Percentiles rank a stretch among this genome's conserved stretches.
These are phyloP conservation scores for Rhizoglyphus robini DNA, from an alignment of 1,140 invertebrate species.

Conservation along the genomic window DNA sequence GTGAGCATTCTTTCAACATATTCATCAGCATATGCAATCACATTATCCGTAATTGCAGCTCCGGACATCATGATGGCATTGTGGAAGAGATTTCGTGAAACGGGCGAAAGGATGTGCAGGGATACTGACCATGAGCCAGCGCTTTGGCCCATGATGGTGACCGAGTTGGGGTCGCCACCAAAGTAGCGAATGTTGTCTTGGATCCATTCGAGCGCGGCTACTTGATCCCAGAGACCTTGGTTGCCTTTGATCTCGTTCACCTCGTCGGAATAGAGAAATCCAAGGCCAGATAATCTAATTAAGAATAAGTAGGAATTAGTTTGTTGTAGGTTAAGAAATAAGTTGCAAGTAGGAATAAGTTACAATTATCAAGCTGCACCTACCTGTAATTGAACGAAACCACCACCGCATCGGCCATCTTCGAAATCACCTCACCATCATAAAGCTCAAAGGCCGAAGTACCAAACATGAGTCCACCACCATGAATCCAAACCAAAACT, in stretches of 20 bases:
- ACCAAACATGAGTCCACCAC: conserved; percentile 92
- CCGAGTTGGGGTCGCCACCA: conserved; percentile 81
- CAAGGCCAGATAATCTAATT: conserved; percentile 25
- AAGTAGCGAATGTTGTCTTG: conserved; percentile 81
- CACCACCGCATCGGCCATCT: conserved; percentile 66
- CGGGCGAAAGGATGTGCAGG: conserved; percentile 77
- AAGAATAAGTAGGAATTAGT: too few relatives aligned
- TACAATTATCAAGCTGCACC: too few relatives aligned
- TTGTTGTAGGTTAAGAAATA: too few relatives aligned
- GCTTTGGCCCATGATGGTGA: conserved; percentile 90
- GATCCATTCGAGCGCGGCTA: conserved; percentile 43
- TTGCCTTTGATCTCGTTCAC: conserved; percentile 37
- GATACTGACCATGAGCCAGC: conserved; percentile 86
- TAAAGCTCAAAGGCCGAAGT: conserved; percentile 60
- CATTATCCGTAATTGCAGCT: conserved; percentile 65
- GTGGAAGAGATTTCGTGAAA: conserved; percentile 67
- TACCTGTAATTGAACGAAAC: conserved; percentile 43
- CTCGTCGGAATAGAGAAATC: conserved; percentile 19
- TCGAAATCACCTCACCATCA: conserved; percentile 67
- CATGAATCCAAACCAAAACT: conserved; percentile 92
- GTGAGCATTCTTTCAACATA: conserved; percentile 55
- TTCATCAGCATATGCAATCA: conserved; percentile 69
- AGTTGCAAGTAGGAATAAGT: too few relatives aligned
- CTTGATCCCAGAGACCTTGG: conserved; percentile 39
- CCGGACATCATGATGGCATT: conserved; percentile 47